Percentiles rank a stretch among this genome's conserved stretches.
Conservation (phyloP, 2,888 invertebrate genomes). For the Chirona hameri region DNA sequence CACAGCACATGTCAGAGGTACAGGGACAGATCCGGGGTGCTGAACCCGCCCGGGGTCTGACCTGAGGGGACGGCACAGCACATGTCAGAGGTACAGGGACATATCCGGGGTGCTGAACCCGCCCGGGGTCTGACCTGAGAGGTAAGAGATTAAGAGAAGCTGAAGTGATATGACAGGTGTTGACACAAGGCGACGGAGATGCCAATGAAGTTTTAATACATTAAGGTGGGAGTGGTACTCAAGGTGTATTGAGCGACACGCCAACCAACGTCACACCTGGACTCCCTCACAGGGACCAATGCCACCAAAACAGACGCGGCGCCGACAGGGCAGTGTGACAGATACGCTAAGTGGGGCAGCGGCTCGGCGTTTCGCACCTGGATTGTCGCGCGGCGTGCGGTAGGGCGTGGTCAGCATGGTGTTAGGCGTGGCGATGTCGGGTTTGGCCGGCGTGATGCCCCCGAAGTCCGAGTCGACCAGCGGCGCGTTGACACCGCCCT, state of each 20-base stretch:
- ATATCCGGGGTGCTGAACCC: not conserved
- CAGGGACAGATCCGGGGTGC: conserved; percentile 48
- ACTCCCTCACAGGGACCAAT: no score
- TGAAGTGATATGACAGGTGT: not conserved
- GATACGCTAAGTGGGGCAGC: not conserved
- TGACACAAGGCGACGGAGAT: not conserved
- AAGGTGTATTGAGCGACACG: not conserved
- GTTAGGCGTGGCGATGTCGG: conserved; percentile 76
- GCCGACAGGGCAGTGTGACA: not conserved
- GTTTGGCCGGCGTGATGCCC: conserved; percentile 71
- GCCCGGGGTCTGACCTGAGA: no score
- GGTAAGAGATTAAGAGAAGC: no score
- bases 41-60: conserved; percentile 38
- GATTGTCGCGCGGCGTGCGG: conserved; percentile 48
- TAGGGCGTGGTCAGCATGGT: conserved; percentile 86
- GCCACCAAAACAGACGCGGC: no score
- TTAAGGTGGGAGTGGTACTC: no score
- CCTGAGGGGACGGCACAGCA: not conserved
- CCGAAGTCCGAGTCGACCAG: conserved; percentile 84
- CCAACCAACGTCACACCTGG: no score
- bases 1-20: no score
- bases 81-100: not conserved
- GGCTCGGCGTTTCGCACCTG: not conserved
- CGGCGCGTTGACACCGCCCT: conserved; percentile 92
- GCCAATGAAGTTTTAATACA: no score